Evolutionary conservation across 2,888 invertebrate genomes (phyloP).

Genomic region (Diplolepis rosae): DNA sequence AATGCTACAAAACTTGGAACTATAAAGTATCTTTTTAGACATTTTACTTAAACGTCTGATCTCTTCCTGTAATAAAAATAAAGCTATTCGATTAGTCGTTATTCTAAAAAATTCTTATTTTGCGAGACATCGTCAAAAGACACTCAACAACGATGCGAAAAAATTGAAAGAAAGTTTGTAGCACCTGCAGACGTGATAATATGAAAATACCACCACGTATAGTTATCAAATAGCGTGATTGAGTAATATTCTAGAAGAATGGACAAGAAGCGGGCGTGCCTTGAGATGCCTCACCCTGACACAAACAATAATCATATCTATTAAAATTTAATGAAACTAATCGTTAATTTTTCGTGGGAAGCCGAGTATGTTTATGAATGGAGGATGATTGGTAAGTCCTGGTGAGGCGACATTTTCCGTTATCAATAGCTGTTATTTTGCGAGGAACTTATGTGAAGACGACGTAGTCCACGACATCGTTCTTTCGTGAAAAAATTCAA

Average conservation of each 20-base stretch:
- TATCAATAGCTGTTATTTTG: slow-evolving; percentile 13
- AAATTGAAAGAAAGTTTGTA: neutral
- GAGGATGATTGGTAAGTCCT: slow-evolving; percentile 12
- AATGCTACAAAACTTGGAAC: neutral
- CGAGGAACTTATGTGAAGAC: slow-evolving; percentile 21
- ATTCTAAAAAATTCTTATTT: neutral
- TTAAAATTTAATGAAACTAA: slow-evolving; percentile 48
- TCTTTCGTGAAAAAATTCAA: no score
- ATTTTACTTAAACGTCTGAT: neutral
- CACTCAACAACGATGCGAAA: neutral
- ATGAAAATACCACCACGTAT: slow-evolving; percentile 33
- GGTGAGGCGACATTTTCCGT: neutral
- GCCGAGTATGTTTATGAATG: slow-evolving; percentile 21
- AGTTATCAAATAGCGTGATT: slow-evolving; percentile 42
- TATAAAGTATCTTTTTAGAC: slow-evolving; percentile 8
- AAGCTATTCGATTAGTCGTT: neutral
- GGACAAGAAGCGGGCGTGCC: slow-evolving; percentile 64
- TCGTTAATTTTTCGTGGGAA: slow-evolving; percentile 33
- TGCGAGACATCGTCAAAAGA: neutral
- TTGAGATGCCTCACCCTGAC: slow-evolving; percentile 68
- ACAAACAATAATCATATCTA: slow-evolving; percentile 70
- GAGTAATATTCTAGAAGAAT: slow-evolving; percentile 34
- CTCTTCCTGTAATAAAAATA: neutral
- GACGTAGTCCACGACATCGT: slow-evolving; percentile 41
- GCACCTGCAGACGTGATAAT: neutral